These are phyloP conservation scores for Reticulitermes lucifugus DNA, from an alignment of 2,888 invertebrate genomes.

Conservation along the genomic window DNA sequence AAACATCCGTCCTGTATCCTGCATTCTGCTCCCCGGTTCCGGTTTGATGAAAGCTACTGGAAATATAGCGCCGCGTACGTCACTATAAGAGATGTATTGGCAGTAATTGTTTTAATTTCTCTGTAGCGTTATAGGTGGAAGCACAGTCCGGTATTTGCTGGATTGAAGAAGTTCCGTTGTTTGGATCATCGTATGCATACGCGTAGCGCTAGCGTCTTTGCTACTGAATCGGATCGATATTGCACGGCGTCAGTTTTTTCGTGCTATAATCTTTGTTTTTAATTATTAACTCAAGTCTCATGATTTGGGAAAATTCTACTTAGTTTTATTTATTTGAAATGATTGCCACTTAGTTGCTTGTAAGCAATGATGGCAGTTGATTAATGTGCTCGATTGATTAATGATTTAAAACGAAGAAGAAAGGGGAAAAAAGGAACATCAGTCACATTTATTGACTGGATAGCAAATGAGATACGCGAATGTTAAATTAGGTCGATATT, in stretches of 20 bases:
- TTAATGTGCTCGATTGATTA: neutral
- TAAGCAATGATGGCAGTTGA: neutral
- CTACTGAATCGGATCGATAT: slow-evolving; percentile 24
- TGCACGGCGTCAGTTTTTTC: slow-evolving; percentile 28
- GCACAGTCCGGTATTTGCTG: slow-evolving; percentile 32
- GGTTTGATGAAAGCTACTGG: too few species aligned
- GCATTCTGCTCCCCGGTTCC: too few species aligned
- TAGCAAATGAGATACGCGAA: slow-evolving; percentile 40
- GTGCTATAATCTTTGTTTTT: neutral
- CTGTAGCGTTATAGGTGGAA: slow-evolving; percentile 3
- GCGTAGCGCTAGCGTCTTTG: slow-evolving; percentile 38
- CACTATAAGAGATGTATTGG: too few species aligned
- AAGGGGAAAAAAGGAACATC: slow-evolving; percentile 21
- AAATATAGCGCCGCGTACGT: too few species aligned
- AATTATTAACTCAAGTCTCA: neutral
- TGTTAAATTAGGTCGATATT: slow-evolving; percentile 40
- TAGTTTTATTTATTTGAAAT: too few species aligned
- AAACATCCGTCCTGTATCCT: too few species aligned
- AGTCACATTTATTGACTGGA: slow-evolving; percentile 47
- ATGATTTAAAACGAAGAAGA: slow-evolving; percentile 5
- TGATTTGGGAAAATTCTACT: too few species aligned
- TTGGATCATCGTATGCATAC: slow-evolving; percentile 14
- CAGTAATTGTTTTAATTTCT: neutral
- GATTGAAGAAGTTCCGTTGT: slow-evolving; percentile 27
- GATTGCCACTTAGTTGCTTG: too few species aligned